Evolutionary conservation across 1,140 invertebrate genomes (phyloP).

Genomic region (Papilio glaucus): DNA sequence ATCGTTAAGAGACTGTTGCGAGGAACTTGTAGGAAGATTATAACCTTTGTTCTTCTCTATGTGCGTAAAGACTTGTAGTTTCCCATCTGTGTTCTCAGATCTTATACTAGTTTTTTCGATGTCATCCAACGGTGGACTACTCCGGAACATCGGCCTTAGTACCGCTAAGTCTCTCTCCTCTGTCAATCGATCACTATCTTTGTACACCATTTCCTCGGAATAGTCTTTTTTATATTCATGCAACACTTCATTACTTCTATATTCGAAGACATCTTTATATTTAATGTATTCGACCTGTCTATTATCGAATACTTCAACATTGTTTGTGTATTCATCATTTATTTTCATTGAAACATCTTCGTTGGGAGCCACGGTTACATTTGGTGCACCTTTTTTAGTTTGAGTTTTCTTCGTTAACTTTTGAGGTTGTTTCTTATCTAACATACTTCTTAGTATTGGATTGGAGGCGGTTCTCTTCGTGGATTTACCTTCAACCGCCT

Average conservation of each 20-base stretch:
- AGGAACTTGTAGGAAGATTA: constrained; percentile 43
- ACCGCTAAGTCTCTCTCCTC: constrained; percentile 55
- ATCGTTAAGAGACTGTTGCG: constrained; percentile 54
- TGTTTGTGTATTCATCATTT: constrained; percentile 48
- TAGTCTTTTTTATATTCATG: constrained; percentile 32
- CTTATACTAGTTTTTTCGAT: constrained; percentile 34
- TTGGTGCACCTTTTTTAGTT: constrained; percentile 62
- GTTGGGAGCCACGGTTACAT: constrained; percentile 60
- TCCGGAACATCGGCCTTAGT: constrained; percentile 51
- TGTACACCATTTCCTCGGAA: constrained; percentile 44
- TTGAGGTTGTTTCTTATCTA: constrained; percentile 53
- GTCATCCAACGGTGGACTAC: constrained; percentile 32
- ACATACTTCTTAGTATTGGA: constrained; percentile 48
- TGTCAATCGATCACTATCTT: constrained; percentile 41
- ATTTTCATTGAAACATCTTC: constrained; percentile 53
- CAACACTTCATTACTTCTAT: constrained; percentile 8
- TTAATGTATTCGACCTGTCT: constrained; percentile 50
- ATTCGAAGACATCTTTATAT: constrained; percentile 54
- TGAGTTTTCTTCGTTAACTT: constrained; percentile 50
- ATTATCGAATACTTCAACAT: constrained; percentile 54
- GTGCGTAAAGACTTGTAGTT: constrained; percentile 68
- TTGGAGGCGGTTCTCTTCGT: constrained; percentile 49
- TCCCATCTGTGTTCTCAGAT: constrained; percentile 66
- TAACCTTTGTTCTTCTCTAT: constrained; percentile 61
- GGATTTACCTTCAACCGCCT: constrained; percentile 34